These are phyloP conservation scores for Brachionus calyciflorus DNA, from an alignment of 1,140 invertebrate genomes.

Conservation along the genomic window DNA sequence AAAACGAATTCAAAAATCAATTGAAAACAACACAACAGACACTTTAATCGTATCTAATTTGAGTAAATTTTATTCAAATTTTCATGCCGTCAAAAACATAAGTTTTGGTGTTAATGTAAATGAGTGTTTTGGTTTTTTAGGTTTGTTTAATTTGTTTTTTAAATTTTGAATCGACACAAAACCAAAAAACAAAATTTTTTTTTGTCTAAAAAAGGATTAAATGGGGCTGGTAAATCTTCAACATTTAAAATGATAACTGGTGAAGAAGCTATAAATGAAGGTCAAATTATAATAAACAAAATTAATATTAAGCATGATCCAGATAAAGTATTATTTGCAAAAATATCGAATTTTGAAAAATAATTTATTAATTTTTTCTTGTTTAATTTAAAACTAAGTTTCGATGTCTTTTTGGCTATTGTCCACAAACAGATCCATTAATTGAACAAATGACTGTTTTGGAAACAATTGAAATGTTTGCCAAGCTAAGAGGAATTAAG, in stretches of 20 bases:
- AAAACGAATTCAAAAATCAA: conserved; percentile 28
- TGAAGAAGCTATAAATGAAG: background rate
- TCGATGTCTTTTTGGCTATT: conserved; percentile 50
- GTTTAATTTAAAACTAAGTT: conserved; percentile 13
- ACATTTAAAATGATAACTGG: conserved; percentile 49
- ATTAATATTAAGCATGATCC: background rate
- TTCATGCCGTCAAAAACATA: background rate
- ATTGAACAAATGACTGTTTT: conserved; percentile 43
- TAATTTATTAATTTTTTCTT: conserved; percentile 2
- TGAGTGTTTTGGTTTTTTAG: conserved; percentile 44
- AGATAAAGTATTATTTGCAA: too few relatives aligned
- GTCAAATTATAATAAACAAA: conserved; percentile 56
- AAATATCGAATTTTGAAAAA: too few relatives aligned
- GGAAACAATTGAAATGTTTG: background rate
- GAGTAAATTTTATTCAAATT: background rate
- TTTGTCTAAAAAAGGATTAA: conserved; percentile 41
- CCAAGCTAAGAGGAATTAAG: conserved; percentile 46
- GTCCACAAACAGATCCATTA: conserved; percentile 47
- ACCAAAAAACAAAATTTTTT: background rate
- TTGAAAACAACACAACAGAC: background rate
- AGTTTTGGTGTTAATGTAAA: background rate
- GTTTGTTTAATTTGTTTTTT: background rate
- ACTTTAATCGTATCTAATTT: background rate
- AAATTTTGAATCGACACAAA: too few relatives aligned
- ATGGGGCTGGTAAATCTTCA: conserved; percentile 50